A percentile compares a stretch with the other conserved stretches of the same genome.
phyloP scores from a whole-genome alignment of 2,888 invertebrate genomes.

The Ochropacha duplaris region DNA sequence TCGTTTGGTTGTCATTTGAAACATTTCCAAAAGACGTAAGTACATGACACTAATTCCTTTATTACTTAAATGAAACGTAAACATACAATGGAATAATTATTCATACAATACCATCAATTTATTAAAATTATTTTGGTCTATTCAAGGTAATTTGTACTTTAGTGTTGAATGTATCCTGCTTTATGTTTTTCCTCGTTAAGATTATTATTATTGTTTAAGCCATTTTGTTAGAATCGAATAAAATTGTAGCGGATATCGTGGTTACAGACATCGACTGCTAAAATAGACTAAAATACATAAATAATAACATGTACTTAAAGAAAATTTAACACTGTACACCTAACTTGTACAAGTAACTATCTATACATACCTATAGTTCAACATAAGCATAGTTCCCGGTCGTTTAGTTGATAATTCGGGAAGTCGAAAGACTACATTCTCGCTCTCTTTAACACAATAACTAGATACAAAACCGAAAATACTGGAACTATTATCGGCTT shows the following conservation, averaged over 20 bases:
- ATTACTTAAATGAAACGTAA: neutral
- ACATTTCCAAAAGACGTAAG: neutral
- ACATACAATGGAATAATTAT: neutral
- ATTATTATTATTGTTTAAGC: neutral
- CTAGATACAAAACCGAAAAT: neutral
- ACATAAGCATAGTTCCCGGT: neutral
- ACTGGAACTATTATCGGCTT: neutral
- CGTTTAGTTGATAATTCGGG: neutral
- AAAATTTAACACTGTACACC: neutral
- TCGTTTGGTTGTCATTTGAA: no score
- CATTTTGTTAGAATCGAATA: neutral
- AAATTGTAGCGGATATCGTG: neutral
- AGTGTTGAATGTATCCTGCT: neutral
- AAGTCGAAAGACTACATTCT: neutral
- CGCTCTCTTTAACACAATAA: no score
- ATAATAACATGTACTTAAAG: neutral
- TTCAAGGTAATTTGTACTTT: constrained; percentile 16
- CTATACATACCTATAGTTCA: neutral
- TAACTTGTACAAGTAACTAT: constrained; percentile 11
- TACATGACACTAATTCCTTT: neutral
- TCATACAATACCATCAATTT: neutral
- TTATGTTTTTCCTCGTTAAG: neutral
- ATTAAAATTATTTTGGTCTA: constrained; percentile 3
- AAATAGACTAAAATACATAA: neutral
- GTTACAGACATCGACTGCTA: neutral